Conservation (phyloP, 2,888 invertebrate species). For the Melieria crassipennis region DNA sequence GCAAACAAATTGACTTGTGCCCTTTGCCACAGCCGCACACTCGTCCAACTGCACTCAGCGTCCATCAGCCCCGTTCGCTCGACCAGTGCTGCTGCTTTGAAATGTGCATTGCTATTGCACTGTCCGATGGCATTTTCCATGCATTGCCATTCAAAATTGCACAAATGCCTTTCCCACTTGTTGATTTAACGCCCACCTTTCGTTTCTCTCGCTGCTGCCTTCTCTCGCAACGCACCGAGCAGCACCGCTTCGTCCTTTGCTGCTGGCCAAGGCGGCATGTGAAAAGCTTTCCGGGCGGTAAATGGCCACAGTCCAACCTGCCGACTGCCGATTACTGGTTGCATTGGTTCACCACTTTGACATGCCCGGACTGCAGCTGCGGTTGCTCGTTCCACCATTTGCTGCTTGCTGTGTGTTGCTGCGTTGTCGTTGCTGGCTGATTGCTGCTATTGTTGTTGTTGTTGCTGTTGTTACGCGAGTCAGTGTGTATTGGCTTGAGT, state of each 20-base stretch:
- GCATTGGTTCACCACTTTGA: conserved; percentile 23
- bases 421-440: too few species aligned
- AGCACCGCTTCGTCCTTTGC: too few species aligned
- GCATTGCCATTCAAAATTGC: conserved; percentile 20
- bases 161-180: conserved; percentile 8
- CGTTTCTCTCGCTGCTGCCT: too few species aligned
- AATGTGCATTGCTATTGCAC: conserved; percentile 16
- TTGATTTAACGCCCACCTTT: background rate
- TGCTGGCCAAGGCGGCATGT: too few species aligned
- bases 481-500: conserved; percentile 14
- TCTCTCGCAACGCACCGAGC: too few species aligned
- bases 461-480: background rate
- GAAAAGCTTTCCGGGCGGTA: too few species aligned
- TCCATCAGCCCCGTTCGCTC: background rate
- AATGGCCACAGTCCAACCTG: too few species aligned
- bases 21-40: background rate
- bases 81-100: background rate
- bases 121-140: conserved; percentile 20
- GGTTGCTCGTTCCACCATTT: conserved; percentile 20
- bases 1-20: conserved; percentile 37
- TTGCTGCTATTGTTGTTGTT: background rate
- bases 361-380: conserved; percentile 32
- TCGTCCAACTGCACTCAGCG: background rate
- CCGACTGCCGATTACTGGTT: too few species aligned
- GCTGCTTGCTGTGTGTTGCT: background rate